A percentile compares a stretch with the other conserved stretches of the same genome.
phyloP scores from a whole-genome alignment of 2,888 invertebrate species.

The Himalopsyche japonica region DNA sequence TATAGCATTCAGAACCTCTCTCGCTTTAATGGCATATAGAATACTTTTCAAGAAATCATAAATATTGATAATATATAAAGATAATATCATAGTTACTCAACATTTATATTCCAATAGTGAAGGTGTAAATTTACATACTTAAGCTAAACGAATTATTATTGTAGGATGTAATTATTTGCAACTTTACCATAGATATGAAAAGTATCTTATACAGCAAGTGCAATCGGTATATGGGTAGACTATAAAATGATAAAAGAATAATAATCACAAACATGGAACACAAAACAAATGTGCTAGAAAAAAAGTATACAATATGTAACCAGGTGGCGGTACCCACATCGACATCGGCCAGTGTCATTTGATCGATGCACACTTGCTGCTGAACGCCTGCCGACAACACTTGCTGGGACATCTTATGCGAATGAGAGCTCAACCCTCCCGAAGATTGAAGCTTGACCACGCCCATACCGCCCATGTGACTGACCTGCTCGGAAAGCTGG shows the following conservation, averaged over 20 bases:
- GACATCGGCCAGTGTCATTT: slow-evolving; percentile 73
- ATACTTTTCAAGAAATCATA: no score
- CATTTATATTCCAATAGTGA: no score
- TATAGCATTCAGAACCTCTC: no score
- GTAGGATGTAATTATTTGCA: not conserved
- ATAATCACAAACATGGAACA: not conserved
- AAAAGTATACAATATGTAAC: slow-evolving; percentile 45
- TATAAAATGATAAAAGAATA: not conserved
- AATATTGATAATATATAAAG: no score
- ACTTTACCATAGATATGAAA: not conserved
- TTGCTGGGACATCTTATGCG: slow-evolving; percentile 31
- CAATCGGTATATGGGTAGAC: not conserved
- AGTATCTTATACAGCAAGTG: not conserved
- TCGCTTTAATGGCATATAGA: no score
- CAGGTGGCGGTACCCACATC: slow-evolving; percentile 65
- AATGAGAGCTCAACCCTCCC: slow-evolving; percentile 41
- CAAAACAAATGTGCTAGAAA: slow-evolving; percentile 24
- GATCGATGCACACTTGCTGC: slow-evolving; percentile 76
- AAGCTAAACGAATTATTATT: no score
- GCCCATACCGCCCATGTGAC: slow-evolving; percentile 30
- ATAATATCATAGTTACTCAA: no score
- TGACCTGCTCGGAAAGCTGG: slow-evolving; percentile 36
- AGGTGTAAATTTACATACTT: no score
- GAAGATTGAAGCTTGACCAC: slow-evolving; percentile 54
- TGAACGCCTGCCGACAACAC: slow-evolving; percentile 33